Evolutionary conservation across 2,797 vertebrate species (phyloP), one percentile per base, ranked within the genome.

Genomic region (Eupleurogrammus muticus): DNA sequence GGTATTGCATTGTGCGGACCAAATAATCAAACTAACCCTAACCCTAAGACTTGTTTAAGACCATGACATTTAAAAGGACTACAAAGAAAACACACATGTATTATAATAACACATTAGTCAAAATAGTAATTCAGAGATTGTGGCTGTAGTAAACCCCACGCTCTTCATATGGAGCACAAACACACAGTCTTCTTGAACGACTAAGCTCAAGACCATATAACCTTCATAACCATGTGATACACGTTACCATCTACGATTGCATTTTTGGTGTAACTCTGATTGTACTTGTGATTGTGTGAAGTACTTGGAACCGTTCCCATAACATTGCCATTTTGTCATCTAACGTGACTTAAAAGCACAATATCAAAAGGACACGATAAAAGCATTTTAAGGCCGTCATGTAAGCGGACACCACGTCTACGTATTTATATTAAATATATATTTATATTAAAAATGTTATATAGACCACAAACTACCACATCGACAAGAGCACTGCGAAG

Each of bases 371-470:
- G 28, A 28, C 28, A 28, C 6, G 28, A 28, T 28, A 6, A 28
- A 28, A 6, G 6, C 28, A 28, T 28, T 60, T 69, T 0, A 17
- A 11, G 44, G 55, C 36, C 20, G 12, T n/a, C 7, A 49, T 1
- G 0, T 20, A 56, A 61, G 3, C 1, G 0, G 0, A 28, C 4
- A 4, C 5, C 47, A 3, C 13, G 1, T 7, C n/a, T 19, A 38
- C 24, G 46, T 2, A 9, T 40, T 17, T 13, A 19, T 8, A 19
- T 52, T 62, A 52, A n/a, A n/a, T n/a, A n/a, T n/a, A n/a, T n/a
- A n/a, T n/a, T n/a, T 13, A 19, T 11, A 23, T 57, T 62, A 52
- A 20, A 49, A 42, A 62, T 19, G 0, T 28, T 5, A 20, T 13
- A 36, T 11, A 47, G 42, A 44, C 6, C 2, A 12, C 24, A 4